Conservation (phyloP, 2,113 vertebrate species). For the Chaetorhynchus papuensis region DNA sequence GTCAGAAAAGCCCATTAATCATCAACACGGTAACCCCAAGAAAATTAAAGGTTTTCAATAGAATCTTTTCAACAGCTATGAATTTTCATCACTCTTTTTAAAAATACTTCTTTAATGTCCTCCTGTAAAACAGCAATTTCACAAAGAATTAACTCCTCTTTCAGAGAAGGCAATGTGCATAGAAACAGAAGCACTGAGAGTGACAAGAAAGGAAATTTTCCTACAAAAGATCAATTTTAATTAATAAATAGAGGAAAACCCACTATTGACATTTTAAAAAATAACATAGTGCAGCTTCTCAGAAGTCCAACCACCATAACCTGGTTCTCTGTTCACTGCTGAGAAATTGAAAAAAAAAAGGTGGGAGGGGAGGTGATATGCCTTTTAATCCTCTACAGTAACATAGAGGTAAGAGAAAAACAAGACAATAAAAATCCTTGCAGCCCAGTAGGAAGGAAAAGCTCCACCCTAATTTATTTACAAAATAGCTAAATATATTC, state of each 20-base stretch:
- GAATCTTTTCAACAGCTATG: not conserved
- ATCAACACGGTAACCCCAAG: not conserved
- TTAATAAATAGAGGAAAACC: not conserved
- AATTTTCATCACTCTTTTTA: not conserved
- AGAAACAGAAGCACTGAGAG: slow-evolving; percentile 5
- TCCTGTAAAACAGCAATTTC: not conserved
- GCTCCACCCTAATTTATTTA: slow-evolving; percentile 39
- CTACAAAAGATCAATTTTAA: slow-evolving; percentile 11
- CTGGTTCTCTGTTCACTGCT: not conserved
- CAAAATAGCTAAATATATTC: slow-evolving; percentile 44
- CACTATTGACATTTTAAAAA: not conserved
- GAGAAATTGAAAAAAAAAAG: not conserved
- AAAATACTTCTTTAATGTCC: not conserved
- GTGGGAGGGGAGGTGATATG: not conserved
- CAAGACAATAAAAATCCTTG: not conserved
- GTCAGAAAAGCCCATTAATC: not conserved
- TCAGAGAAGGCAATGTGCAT: not conserved
- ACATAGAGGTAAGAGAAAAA: not conserved
- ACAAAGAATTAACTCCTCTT: not conserved
- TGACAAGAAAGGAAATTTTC: not conserved
- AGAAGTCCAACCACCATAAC: not conserved
- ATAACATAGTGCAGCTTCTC: not conserved
- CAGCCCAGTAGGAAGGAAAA: not conserved
- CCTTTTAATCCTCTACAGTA: not conserved
- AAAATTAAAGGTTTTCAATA: not conserved